Evolutionary conservation across 2,888 invertebrate species (phyloP).

Genomic region (Marronus borbonicus): DNA sequence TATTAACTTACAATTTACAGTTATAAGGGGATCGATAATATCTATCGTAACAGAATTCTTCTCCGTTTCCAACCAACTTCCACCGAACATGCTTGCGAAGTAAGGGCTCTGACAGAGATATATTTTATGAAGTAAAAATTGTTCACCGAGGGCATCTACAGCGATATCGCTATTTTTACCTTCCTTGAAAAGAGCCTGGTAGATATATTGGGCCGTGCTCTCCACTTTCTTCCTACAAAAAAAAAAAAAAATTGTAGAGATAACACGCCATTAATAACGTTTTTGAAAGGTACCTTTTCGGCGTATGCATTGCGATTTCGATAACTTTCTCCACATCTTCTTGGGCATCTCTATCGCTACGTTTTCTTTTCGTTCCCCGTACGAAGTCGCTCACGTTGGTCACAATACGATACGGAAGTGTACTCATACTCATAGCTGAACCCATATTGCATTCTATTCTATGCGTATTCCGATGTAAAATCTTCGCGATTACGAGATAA

Average conservation of each 20-base stretch:
- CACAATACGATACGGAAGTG: slow-evolving; percentile 67
- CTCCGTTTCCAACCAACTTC: slow-evolving; percentile 82
- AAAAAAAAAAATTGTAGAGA: background rate
- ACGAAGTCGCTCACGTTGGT: slow-evolving; percentile 70
- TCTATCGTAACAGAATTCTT: slow-evolving; percentile 79
- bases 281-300: slow-evolving; percentile 73
- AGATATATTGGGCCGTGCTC: slow-evolving; percentile 85
- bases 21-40: slow-evolving; percentile 82
- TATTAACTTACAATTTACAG: slow-evolving; percentile 74
- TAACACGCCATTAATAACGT: too few relatives aligned
- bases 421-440: slow-evolving; percentile 66
- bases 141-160: slow-evolving; percentile 79
- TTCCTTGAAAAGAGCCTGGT: slow-evolving; percentile 82
- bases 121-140: slow-evolving; percentile 84
- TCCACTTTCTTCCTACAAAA: slow-evolving; percentile 76
- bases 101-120: slow-evolving; percentile 87
- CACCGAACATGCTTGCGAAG: slow-evolving; percentile 87
- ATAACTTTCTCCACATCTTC: slow-evolving; percentile 73
- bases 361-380: slow-evolving; percentile 73
- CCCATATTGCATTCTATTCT: slow-evolving; percentile 67
- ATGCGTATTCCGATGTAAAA: background rate
- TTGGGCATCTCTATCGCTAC: slow-evolving; percentile 71
- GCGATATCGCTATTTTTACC: slow-evolving; percentile 84
- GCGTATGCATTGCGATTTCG: slow-evolving; percentile 75
- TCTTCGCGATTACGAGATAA: slow-evolving; percentile 1